phyloP scores from a whole-genome alignment of 2,113 vertebrate species.

The Scalopus aquaticus region DNA sequence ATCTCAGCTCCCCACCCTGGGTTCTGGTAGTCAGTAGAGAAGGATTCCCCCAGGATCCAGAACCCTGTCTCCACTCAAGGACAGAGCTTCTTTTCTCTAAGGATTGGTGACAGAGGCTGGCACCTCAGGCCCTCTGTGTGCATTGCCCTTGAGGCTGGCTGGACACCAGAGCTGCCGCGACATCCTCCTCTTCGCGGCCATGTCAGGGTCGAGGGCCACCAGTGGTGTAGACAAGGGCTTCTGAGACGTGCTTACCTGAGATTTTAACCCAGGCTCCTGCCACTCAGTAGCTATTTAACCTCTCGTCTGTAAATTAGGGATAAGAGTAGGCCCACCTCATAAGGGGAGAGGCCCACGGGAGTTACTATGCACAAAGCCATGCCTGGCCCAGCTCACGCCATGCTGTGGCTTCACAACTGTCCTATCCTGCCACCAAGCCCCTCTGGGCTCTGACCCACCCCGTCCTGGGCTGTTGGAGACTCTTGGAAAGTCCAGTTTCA shows the following conservation, averaged over 20 bases:
- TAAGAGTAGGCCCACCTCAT: background rate
- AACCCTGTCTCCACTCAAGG: background rate
- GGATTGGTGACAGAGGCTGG: too few relatives aligned
- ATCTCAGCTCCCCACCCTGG: background rate
- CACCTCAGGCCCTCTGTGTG: too few relatives aligned
- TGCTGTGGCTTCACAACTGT: background rate
- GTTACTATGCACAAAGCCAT: background rate
- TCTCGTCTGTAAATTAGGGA: background rate
- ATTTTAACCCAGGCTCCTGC: background rate
- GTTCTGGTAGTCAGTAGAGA: background rate
- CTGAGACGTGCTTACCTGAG: background rate
- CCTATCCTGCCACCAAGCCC: background rate
- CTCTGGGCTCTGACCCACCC: background rate
- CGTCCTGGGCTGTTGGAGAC: background rate
- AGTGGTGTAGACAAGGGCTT: background rate
- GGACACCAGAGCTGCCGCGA: background rate
- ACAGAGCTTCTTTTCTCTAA: too few relatives aligned
- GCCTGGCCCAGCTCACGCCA: background rate
- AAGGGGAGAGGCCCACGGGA: background rate
- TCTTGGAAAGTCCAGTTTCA: background rate
- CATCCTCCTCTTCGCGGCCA: background rate
- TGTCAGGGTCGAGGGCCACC: background rate
- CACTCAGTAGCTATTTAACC: background rate
- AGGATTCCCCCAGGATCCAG: background rate
- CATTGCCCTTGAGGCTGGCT: background rate